These are phyloP conservation scores for Rhynchopsitta pachyrhyncha DNA, from an alignment of 2,113 vertebrate genomes.

Conservation along the genomic window DNA sequence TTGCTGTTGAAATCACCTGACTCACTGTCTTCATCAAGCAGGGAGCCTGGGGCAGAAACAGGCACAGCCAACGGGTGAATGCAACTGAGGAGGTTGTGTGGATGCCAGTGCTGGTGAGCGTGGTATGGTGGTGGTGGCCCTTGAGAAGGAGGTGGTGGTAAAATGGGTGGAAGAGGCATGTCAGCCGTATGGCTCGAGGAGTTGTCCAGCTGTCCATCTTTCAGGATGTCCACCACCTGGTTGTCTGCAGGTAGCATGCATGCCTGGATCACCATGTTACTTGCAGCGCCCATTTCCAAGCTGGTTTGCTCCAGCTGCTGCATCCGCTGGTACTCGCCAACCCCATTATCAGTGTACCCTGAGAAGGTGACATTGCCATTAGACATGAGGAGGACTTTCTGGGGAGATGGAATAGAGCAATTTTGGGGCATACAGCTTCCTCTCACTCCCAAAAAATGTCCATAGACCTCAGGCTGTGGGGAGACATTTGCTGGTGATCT, in stretches of 20 bases:
- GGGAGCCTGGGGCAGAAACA: slow-evolving; percentile 57
- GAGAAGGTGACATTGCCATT: slow-evolving; percentile 52
- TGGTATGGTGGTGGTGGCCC: slow-evolving; percentile 89
- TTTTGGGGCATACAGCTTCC: slow-evolving; percentile 86
- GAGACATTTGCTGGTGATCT: slow-evolving; percentile 82
- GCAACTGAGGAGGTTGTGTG: slow-evolving; percentile 54
- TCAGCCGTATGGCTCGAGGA: slow-evolving; percentile 52
- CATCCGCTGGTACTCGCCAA: slow-evolving; percentile 73
- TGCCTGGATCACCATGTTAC: slow-evolving; percentile 88
- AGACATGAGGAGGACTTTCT: slow-evolving; percentile 66
- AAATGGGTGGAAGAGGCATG: slow-evolving; percentile 42
- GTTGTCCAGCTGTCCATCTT: slow-evolving; percentile 62
- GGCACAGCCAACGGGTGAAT: slow-evolving; percentile 12
- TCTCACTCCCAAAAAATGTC: slow-evolving; percentile 90
- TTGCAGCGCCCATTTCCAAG: slow-evolving; percentile 71
- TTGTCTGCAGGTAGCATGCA: slow-evolving; percentile 53
- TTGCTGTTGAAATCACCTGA: slow-evolving; percentile 75
- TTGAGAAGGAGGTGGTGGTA: slow-evolving; percentile 74
- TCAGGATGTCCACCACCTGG: slow-evolving; percentile 48
- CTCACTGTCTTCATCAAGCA: slow-evolving; percentile 85
- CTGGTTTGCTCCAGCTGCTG: slow-evolving; percentile 81
- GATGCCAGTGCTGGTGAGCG: slow-evolving; percentile 75
- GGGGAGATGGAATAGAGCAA: slow-evolving; percentile 46
- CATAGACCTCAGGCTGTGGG: slow-evolving; percentile 88
- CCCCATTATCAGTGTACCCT: slow-evolving; percentile 19